Conservation (phyloP, 2,888 invertebrate genomes). For the Tethea ocularis region DNA sequence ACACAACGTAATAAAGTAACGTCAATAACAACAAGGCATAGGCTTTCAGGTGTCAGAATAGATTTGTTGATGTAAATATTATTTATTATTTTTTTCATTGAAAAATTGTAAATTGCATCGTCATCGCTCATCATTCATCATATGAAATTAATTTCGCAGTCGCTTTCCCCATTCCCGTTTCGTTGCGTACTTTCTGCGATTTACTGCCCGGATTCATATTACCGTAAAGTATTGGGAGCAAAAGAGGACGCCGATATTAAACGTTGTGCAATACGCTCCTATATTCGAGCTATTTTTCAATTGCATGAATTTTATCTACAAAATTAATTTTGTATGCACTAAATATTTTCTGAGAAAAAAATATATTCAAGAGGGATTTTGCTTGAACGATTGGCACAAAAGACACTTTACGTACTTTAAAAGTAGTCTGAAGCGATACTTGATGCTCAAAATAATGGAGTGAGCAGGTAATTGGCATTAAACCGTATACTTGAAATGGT, state of each 20-base stretch:
- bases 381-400: constrained; percentile 33
- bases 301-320: constrained; percentile 14
- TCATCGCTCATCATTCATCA: constrained; percentile 81
- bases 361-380: constrained; percentile 30
- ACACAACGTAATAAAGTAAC: background rate
- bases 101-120: constrained; percentile 72
- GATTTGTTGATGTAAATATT: constrained; percentile 37
- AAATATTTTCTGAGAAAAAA: background rate
- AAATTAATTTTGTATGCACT: constrained; percentile 15
- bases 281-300: constrained; percentile 14
- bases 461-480: constrained; percentile 72
- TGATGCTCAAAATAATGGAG: constrained; percentile 62
- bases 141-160: constrained; percentile 75
- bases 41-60: constrained; percentile 28
- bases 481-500: constrained; percentile 60
- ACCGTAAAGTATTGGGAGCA: constrained; percentile 58
- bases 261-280: constrained; percentile 40
- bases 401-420: constrained; percentile 39
- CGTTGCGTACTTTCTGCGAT: constrained; percentile 68
- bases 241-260: constrained; percentile 58
- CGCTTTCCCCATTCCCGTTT: constrained; percentile 58
- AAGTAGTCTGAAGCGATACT: constrained; percentile 49
- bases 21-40: constrained; percentile 15
- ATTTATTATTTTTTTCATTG: constrained; percentile 51
- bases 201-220: constrained; percentile 69